Conservation (phyloP, 2,113 vertebrate genomes). For the Hemiscyllium ocellatum region DNA sequence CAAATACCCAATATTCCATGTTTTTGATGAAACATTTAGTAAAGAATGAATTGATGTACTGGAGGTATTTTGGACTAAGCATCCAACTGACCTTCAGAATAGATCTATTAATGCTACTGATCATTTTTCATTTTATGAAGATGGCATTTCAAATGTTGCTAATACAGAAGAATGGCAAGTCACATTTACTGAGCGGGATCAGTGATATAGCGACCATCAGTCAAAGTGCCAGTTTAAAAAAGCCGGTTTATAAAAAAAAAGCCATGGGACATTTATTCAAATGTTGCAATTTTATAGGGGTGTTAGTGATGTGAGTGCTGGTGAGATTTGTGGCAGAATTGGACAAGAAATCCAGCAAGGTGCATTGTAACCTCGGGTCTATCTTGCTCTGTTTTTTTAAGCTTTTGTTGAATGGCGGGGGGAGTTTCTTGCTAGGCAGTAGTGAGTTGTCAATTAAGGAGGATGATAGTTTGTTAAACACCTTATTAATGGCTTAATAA, state of each 20-base stretch:
- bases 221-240: neutral
- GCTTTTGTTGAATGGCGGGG: no score
- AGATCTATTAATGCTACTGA: conserved; percentile 12
- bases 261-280: neutral
- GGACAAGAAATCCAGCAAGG: no score
- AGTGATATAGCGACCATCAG: neutral
- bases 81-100: conserved; percentile 17
- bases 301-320: no score
- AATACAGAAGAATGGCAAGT: conserved; percentile 10
- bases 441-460: no score
- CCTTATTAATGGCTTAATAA: no score
- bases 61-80: neutral
- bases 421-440: no score
- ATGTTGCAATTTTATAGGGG: no score
- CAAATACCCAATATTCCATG: no score
- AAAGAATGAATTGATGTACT: neutral
- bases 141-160: conserved; percentile 27
- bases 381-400: no score
- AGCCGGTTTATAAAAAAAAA: neutral
- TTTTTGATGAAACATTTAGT: conserved; percentile 26
- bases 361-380: no score
- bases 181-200: neutral
- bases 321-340: no score
- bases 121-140: conserved; percentile 20
- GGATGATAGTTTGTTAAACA: no score